Evolutionary conservation across 2,113 vertebrate species (phyloP).

Genomic region (Corydoras sp.): DNA sequence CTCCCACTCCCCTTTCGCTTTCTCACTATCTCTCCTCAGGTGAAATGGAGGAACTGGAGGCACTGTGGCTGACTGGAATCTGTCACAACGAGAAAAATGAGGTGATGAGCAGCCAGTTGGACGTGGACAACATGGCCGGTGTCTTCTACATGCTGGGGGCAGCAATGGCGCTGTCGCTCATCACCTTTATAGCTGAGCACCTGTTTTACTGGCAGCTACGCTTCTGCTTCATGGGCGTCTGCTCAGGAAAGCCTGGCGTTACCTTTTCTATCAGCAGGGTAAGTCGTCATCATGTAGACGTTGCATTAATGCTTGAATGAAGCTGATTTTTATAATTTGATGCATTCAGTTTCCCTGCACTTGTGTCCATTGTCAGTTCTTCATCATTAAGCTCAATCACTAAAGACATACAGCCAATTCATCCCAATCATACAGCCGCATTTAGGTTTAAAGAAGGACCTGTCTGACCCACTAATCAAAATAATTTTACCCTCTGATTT

Average conservation of each 20-base stretch:
- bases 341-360: too few relatives aligned
- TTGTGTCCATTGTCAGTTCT: too few relatives aligned
- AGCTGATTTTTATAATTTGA: too few relatives aligned
- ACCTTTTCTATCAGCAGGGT: conserved; percentile 99
- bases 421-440: too few relatives aligned
- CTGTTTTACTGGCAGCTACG: conserved; percentile 99
- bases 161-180: conserved; percentile 92
- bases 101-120: conserved; percentile 98
- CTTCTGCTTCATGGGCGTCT: conserved; percentile 97
- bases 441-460: too few relatives aligned
- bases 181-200: conserved; percentile 98
- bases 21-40: conserved; percentile 61
- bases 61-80: conserved; percentile 96
- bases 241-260: conserved; percentile 89
- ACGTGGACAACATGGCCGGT: conserved; percentile 98
- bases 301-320: too few relatives aligned
- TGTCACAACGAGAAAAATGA: conserved; percentile 99
- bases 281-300: conserved; percentile 53
- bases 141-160: conserved; percentile 99
- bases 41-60: conserved; percentile 98
- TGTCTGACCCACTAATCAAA: too few relatives aligned
- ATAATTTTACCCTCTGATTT: too few relatives aligned
- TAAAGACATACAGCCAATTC: too few relatives aligned
- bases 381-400: too few relatives aligned
- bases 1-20: conserved; percentile 8